phyloP scores from a whole-genome alignment of 2,888 invertebrate genomes.

The Adineta ricciae region DNA sequence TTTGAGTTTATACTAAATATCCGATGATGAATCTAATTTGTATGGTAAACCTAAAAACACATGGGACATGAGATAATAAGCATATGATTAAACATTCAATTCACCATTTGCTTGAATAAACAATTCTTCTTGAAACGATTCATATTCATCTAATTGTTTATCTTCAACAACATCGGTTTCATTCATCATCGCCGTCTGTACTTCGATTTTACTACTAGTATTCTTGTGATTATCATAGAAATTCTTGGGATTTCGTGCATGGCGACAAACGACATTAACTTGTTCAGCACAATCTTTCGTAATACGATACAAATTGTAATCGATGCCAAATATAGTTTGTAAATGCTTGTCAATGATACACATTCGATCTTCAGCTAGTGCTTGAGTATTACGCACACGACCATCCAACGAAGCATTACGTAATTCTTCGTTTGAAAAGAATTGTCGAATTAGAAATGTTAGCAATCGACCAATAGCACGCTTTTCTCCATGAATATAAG shows the following conservation, averaged over 20 bases:
- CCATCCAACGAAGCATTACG: not conserved
- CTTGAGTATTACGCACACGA: not conserved
- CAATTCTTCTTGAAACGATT: not conserved
- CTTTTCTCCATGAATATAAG: not conserved
- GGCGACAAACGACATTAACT: conserved; percentile 1
- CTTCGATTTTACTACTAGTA: not conserved
- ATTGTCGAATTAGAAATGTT: conserved; percentile 5
- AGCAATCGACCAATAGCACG: not conserved
- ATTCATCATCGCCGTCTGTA: not conserved
- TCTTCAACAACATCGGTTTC: not conserved
- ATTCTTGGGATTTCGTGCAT: not conserved
- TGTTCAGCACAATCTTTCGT: conserved; percentile 7
- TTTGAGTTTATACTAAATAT: not conserved
- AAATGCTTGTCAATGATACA: not conserved
- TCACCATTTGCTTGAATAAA: conserved; percentile 7
- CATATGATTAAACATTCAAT: too few species aligned
- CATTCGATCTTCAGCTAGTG: not conserved
- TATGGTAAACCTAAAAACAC: not conserved
- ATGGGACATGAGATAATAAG: not conserved
- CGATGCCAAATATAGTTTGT: not conserved
- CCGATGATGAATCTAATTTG: not conserved
- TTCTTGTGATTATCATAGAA: not conserved
- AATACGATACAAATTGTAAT: not conserved
- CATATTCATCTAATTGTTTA: not conserved
- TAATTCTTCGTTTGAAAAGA: not conserved